phyloP scores from a whole-genome alignment of 2,113 vertebrate species.

The Phrynosoma platyrhinos region DNA sequence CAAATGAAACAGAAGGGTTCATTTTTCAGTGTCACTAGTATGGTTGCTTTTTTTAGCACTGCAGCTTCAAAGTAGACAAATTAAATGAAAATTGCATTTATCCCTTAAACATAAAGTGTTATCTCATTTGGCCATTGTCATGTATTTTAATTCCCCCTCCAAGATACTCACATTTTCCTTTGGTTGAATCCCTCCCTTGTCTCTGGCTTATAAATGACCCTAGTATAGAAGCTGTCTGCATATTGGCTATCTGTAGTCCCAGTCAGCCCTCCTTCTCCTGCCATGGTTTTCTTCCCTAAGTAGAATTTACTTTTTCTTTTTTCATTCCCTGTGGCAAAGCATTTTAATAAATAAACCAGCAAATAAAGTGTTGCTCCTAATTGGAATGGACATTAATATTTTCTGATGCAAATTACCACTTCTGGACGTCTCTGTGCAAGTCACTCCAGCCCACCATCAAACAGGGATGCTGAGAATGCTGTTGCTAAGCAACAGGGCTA shows the following conservation, averaged over 20 bases:
- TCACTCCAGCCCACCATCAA: slow-evolving; percentile 18
- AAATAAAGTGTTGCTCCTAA: slow-evolving; percentile 53
- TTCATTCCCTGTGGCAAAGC: slow-evolving; percentile 11
- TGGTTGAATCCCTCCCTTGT: neutral
- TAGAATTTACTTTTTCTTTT: slow-evolving; percentile 6
- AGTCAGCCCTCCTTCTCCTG: no score
- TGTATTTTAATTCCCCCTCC: slow-evolving; percentile 42
- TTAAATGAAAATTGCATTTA: slow-evolving; percentile 22
- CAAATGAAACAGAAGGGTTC: neutral
- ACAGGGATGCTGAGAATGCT: slow-evolving; percentile 18
- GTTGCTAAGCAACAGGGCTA: slow-evolving; percentile 31
- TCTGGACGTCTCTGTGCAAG: slow-evolving; percentile 24
- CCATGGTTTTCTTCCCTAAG: slow-evolving; percentile 15
- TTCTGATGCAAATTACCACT: slow-evolving; percentile 55
- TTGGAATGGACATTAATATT: slow-evolving; percentile 50
- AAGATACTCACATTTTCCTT: neutral
- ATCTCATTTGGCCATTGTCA: slow-evolving; percentile 16
- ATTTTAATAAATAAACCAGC: slow-evolving; percentile 56
- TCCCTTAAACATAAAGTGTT: neutral
- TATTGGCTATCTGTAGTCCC: neutral
- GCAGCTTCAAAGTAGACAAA: neutral
- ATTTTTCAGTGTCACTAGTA: neutral
- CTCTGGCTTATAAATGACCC: slow-evolving; percentile 26
- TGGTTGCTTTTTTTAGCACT: neutral
- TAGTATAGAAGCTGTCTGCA: slow-evolving; percentile 10